phyloP scores from a whole-genome alignment of 1,140 invertebrate species.

The Tetramorium parvispinum region DNA sequence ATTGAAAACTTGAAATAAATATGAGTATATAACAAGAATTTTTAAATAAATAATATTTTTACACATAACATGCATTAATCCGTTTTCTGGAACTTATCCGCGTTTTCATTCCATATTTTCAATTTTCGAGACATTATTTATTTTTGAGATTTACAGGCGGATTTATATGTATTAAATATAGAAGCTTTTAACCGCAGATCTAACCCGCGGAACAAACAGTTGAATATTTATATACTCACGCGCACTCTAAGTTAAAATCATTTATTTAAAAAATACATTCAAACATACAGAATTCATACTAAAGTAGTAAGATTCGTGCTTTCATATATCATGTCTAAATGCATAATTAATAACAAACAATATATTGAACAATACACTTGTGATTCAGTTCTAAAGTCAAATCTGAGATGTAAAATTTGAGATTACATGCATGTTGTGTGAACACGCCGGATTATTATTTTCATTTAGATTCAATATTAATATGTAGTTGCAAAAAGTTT shows the following conservation, averaged over 20 bases:
- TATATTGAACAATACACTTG: background rate
- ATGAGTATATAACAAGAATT: background rate
- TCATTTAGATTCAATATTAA: too few species aligned
- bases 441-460: background rate
- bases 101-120: background rate
- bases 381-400: background rate
- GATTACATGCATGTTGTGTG: background rate
- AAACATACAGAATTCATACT: background rate
- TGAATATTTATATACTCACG: constrained; percentile 57
- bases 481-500: too few species aligned
- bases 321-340: background rate
- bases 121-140: background rate
- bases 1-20: background rate
- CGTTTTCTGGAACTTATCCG: background rate
- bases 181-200: constrained; percentile 53
- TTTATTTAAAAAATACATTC: background rate
- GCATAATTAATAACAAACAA: background rate
- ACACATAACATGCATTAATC: background rate
- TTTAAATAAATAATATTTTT: background rate
- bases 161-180: constrained; percentile 58
- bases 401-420: background rate
- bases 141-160: background rate
- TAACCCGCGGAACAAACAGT: background rate
- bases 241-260: background rate
- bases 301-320: background rate